Percentiles rank a stretch among this genome's conserved stretches.
phyloP scores from a whole-genome alignment of 2,797 vertebrate species.

The Rallus crepitans region DNA sequence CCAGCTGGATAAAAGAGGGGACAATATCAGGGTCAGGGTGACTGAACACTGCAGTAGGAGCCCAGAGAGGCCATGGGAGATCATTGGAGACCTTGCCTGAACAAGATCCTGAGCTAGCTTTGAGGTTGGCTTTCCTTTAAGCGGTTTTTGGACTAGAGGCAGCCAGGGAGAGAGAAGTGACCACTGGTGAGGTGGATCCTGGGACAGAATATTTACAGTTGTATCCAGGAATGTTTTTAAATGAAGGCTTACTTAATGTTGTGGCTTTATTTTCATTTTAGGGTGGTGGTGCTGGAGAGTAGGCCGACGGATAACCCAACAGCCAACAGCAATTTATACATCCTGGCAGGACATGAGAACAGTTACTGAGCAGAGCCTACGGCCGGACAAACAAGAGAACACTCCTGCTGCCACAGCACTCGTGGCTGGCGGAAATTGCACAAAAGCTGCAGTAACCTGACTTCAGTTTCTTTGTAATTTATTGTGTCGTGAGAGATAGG shows the following conservation, averaged over 20 bases:
- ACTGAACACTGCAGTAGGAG: not conserved
- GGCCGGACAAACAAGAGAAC: slow-evolving; percentile 32
- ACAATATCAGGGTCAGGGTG: not conserved
- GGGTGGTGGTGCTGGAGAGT: slow-evolving; percentile 97
- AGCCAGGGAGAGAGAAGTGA: not conserved
- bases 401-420: slow-evolving; percentile 75
- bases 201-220: not conserved
- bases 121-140: not conserved
- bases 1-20: not conserved
- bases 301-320: slow-evolving; percentile 96
- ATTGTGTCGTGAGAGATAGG: slow-evolving; percentile 84
- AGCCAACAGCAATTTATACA: slow-evolving; percentile 97
- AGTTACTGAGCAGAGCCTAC: slow-evolving; percentile 88
- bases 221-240: not conserved
- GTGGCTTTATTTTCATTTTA: slow-evolving; percentile 68
- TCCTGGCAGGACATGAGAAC: slow-evolving; percentile 98
- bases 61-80: not conserved
- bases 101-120: not conserved
- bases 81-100: not conserved
- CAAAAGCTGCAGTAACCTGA: slow-evolving; percentile 65
- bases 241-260: not conserved
- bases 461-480: slow-evolving; percentile 84
- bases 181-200: not conserved
- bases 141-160: not conserved
- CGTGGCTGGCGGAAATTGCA: slow-evolving; percentile 76